Evolutionary conservation across 1,140 invertebrate genomes (phyloP), one percentile per base, ranked within the genome.

Genomic region (Drosophila asahinai): DNA sequence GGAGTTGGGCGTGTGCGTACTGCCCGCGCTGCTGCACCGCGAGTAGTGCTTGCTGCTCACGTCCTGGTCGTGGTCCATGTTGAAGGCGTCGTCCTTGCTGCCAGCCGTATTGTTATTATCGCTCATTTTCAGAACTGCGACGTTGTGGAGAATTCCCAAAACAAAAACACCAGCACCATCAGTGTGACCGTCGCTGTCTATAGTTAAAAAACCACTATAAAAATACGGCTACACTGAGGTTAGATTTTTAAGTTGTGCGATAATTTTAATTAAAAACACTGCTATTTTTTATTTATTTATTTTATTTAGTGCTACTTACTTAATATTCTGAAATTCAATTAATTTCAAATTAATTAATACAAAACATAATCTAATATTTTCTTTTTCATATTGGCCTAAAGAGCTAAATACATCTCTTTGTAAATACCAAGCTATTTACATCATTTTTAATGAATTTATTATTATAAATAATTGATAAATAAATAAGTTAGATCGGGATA

Each of bases 11-110:
- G 96, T 97, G 87, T 97, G 96, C 45, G 97, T 95, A 59, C 97
- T 98, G 33, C 97, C 96, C 79, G 96, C 97, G 91, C 97, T 97
- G 79, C 96, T 97, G 91, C 96, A 97, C 42, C 97, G 94, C 60
- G 97, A 96, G 93, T 97, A 98, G 79, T 94, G 94, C 58, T 93
- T 92, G 66, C 92, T 90, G 66, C 74, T 94, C 48, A 93, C 93
- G 48, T 95, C 95, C 12, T 95, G 95, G 43, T 96, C 96, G 93
- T 96, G 96, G 6, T 95, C 94, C 49, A 90, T 90, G 43, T 30
- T 74, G 30, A 62, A 81, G 12, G 60, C 52, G 27, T 89, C 86
- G 51, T 89, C 86, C 30, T 89, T 86, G 22, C 33, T 65, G 17
- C 57, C 30, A 27, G 40, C 25, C 17, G 48, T 22, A 22, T 38